Evolutionary conservation across 64 coral and sea anemone species (phyloP).

Genomic region (Porites australiensis): DNA sequence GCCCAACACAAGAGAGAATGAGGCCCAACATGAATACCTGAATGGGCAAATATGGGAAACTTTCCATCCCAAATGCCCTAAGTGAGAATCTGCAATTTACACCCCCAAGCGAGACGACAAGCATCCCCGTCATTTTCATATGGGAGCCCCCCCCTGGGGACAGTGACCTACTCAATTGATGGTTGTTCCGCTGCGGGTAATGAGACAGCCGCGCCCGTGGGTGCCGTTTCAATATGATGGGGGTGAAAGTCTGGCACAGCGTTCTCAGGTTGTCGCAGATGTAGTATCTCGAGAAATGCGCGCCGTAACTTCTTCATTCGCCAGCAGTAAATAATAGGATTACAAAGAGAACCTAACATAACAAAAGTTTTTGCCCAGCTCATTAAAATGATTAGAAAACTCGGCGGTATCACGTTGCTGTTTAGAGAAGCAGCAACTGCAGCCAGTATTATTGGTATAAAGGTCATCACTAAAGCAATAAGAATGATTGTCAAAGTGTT

Average conservation of each 20-base stretch:
- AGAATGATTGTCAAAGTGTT: neutral
- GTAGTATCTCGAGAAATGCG: neutral
- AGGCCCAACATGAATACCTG: too few species aligned
- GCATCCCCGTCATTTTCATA: too few species aligned
- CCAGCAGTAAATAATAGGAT: slow-evolving; percentile 21
- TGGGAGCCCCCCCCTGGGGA: too few species aligned
- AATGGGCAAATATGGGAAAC: too few species aligned
- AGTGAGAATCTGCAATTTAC: too few species aligned
- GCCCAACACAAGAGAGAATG: too few species aligned
- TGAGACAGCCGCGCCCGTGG: too few species aligned
- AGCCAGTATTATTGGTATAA: neutral
- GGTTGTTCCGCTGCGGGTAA: too few species aligned
- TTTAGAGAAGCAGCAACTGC: neutral
- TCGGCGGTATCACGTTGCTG: neutral
- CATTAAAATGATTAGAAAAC: neutral
- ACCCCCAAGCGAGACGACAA: too few species aligned
- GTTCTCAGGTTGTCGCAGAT: neutral
- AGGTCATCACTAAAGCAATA: neutral
- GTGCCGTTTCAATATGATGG: too few species aligned
- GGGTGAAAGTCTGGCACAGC: neutral
- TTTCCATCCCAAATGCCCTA: too few species aligned
- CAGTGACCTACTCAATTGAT: too few species aligned
- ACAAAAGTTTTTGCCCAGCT: neutral
- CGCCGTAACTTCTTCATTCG: neutral
- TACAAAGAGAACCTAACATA: slow-evolving; percentile 1